Conservation (phyloP, 2,888 invertebrate species). For the Acleris sparsana region DNA sequence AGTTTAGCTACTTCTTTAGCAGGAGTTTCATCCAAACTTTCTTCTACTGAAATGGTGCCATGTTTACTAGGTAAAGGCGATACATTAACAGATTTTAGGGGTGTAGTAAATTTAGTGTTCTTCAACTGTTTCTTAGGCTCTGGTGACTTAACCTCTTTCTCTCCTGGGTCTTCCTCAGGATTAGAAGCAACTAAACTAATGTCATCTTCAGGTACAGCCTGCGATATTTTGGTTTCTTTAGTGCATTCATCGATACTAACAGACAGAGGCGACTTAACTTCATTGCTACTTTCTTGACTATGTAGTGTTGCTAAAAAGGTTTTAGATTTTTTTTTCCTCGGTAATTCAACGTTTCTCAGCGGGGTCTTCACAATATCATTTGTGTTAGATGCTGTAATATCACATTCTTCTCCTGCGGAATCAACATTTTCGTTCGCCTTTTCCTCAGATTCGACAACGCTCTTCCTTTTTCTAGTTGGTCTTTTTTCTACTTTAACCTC, state of each 20-base stretch:
- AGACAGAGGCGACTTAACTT: slow-evolving; percentile 4
- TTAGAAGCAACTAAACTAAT: slow-evolving; percentile 2
- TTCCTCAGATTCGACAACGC: slow-evolving; percentile 33
- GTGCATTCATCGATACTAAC: slow-evolving; percentile 21
- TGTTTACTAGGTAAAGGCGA: slow-evolving; percentile 5
- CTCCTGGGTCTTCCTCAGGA: background rate
- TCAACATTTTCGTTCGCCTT: slow-evolving; percentile 4
- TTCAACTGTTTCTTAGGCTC: background rate
- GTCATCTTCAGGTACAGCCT: background rate
- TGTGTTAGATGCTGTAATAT: slow-evolving; percentile 23
- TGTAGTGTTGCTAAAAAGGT: slow-evolving; percentile 46
- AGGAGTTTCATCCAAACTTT: slow-evolving; percentile 12
- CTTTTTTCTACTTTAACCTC: slow-evolving; percentile 47
- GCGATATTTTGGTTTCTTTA: slow-evolving; percentile 13
- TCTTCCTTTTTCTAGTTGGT: slow-evolving; percentile 57
- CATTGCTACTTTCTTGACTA: slow-evolving; percentile 38
- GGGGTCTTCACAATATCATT: slow-evolving; percentile 50
- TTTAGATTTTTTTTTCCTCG: slow-evolving; percentile 63
- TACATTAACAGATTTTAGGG: slow-evolving; percentile 32
- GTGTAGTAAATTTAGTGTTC: slow-evolving; percentile 9
- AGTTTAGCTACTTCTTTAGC: slow-evolving; percentile 33
- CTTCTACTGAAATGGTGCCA: slow-evolving; percentile 6
- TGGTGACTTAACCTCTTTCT: background rate
- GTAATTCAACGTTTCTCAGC: slow-evolving; percentile 50
- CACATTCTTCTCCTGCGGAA: slow-evolving; percentile 42